Base-by-base conservation (phyloP, 2,888 invertebrate species). In the Pterobdella sp. region DNA sequence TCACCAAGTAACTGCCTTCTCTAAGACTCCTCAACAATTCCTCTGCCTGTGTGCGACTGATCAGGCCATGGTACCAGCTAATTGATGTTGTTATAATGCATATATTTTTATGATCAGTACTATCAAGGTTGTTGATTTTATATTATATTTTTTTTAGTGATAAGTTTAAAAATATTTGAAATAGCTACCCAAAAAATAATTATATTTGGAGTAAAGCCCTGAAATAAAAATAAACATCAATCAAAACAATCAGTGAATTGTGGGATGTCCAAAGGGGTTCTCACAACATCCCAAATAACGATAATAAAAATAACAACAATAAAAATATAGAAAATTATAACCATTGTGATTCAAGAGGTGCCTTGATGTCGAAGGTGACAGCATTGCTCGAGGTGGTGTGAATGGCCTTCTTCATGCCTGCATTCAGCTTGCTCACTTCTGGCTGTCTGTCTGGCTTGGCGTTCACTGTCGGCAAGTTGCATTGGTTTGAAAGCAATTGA, bases 1-100 rank as follows among this genome's bases (percentile, higher is more conserved):
- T 87, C 74, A 96, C 94, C 79, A 96, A 87, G 85, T 94, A 96
- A 80, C 93, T 93, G 76, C 95, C 95, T 86, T 95, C 94, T 78
- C 88, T 87, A 70, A 92, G 88, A 72, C 91, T 88, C 79, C 92
- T 86, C 69, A 96, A 86, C 77, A 93, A 88, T 82, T 89, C 89
- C 85, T 96, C 95, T 67, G 95, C 95, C 84, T 94, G 93, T 74
- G 91, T 88, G 80, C 95, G 88, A 70, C 92, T 91, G 77, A 95
- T 90, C 77, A 92, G 90, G 76, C 95, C 95, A 84, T 95, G 95
- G 85, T 93, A 96, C 95, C 95, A 96, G 76, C 85, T 83, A 77
- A 35, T 37, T n/a, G 10, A 22, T n/a, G n/a, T n/a, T n/a, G n/a
- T n/a, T n/a, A n/a, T n/a, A n/a, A n/a, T n/a, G n/a, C n/a, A n/a